phyloP scores from a whole-genome alignment of 2,113 vertebrate genomes.

The Gymnarchus niloticus region DNA sequence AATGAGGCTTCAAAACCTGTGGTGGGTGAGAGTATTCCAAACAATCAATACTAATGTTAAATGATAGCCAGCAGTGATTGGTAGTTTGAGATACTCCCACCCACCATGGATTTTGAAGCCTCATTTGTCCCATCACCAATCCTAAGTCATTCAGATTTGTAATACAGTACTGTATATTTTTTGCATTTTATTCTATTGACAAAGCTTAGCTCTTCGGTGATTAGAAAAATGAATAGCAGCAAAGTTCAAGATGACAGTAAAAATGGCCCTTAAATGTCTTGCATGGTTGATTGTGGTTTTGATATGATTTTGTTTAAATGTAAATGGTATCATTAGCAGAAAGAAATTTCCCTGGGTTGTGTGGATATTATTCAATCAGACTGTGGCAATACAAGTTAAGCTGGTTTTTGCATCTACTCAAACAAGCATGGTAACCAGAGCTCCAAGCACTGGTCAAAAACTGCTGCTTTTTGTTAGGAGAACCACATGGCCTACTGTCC shows the following conservation, averaged over 20 bases:
- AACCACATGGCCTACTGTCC: not conserved
- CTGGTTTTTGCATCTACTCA: not conserved
- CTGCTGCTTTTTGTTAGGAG: not conserved
- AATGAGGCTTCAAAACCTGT: no score
- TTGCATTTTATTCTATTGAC: no score
- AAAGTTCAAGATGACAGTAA: not conserved
- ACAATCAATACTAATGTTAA: no score
- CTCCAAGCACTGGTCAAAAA: not conserved
- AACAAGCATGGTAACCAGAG: not conserved
- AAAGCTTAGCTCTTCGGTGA: no score
- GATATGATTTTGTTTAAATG: not conserved
- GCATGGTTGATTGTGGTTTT: not conserved
- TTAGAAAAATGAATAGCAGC: no score
- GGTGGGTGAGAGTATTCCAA: no score
- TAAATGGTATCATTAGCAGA: no score
- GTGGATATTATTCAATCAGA: not conserved
- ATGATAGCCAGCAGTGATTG: no score
- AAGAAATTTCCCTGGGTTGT: no score
- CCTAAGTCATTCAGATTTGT: not conserved
- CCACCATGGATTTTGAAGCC: no score
- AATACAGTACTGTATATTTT: not conserved
- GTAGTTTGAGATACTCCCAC: no score
- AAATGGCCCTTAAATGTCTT: not conserved
- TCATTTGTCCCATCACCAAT: no score
- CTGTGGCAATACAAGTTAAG: not conserved